Base-by-base conservation (phyloP, 2,888 invertebrate genomes). In the Unio pictorum region DNA sequence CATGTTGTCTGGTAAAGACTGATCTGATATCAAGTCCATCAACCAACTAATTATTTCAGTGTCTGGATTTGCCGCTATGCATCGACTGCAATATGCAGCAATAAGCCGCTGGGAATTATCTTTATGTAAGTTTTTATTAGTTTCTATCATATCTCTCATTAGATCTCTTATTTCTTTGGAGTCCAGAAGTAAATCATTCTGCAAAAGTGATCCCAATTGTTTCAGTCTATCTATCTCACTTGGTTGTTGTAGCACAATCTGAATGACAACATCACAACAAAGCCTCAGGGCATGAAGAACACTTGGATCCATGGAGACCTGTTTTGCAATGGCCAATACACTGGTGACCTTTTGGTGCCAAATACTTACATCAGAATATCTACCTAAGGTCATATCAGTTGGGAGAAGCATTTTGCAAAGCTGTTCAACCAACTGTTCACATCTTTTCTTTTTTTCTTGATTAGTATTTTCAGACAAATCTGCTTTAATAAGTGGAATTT, bases 191-290 rank as follows among this genome's bases (percentile, higher is more conserved):
- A 64, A 7, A 54, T 61, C 55, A 23, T 54, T 7, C 7, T 34
- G 34, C 6, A 34, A 7, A 34, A 34, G 34, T 55, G 61, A 17
- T 55, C 59, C 70, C 55, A 70, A 18, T 45, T 28, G 45, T 34
- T 66, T 30, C 17, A 70, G 45, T 20, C n/a, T 30, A 45, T 45
- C 28, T 18, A 55, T 11, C 8, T 62, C 30, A 45, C 66, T n/a
- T 8, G 8, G 45, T 45, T 70, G 28, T n/a, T 55, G 66, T 56
- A 66, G 28, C 3, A 70, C 30, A 7, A 66, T n/a, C 20, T 66
- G 55, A 45, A 60, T 30, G 6, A 23, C 62, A 59, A 70, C 59
- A 55, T 70, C 70, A 63, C 60, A 55, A 30, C 70, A 70, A 34
- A 70, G 55, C 20, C 67, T 56, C 23, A 70, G 60, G 23, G 59